A percentile compares a stretch with the other conserved stretches of the same genome.
phyloP scores from a whole-genome alignment of 2,797 vertebrate genomes.

The Alcedo quadribrachys region DNA sequence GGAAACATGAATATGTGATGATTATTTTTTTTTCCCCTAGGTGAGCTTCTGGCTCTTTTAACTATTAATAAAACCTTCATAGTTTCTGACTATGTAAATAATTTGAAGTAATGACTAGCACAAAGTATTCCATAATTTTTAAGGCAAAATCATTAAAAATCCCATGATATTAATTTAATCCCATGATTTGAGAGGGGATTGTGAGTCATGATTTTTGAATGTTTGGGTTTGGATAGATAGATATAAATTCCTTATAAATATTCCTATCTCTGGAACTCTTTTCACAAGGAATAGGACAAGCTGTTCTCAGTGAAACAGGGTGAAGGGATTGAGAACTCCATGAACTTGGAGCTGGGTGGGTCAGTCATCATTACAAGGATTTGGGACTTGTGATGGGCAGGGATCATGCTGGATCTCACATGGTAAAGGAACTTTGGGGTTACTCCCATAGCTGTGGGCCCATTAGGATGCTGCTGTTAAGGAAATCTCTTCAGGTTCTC shows the following conservation, averaged over 20 bases:
- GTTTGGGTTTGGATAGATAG: constrained; percentile 51
- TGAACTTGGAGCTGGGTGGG: neutral
- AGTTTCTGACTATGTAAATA: neutral
- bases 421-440: neutral
- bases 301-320: neutral
- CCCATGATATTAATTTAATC: constrained; percentile 57
- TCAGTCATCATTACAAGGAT: neutral
- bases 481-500: neutral
- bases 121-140: neutral
- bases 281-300: constrained; percentile 6
- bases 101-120: neutral
- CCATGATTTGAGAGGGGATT: constrained; percentile 45
- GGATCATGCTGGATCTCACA: rapidly evolving
- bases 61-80: neutral
- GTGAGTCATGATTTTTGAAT: constrained; percentile 57
- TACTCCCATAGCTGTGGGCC: rapidly evolving
- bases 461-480: neutral
- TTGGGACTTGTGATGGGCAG: neutral
- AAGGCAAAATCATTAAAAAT: neutral
- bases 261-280: constrained; percentile 12
- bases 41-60: constrained; percentile 34
- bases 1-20: constrained; percentile 52
- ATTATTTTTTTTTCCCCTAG: neutral
- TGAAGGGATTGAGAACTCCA: neutral
- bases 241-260: constrained; percentile 31